Percentiles rank a stretch among this genome's conserved stretches.
These are phyloP conservation scores for Acipenser transmontanus DNA, from an alignment of 2,797 vertebrate genomes.

Conservation along the genomic window DNA sequence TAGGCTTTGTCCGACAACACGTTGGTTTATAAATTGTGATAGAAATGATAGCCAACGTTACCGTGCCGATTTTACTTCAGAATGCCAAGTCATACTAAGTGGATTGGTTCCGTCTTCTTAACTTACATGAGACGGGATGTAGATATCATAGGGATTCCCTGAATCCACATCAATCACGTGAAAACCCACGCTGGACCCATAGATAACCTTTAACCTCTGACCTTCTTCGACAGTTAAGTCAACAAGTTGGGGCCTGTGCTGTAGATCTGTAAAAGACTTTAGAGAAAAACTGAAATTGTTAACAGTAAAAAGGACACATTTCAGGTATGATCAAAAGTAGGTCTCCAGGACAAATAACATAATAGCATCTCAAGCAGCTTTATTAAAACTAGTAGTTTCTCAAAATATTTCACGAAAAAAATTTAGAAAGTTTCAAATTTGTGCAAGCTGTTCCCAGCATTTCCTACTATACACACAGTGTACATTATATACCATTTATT, in stretches of 20 bases:
- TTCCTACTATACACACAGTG: too few relatives aligned
- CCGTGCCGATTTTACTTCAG: neutral
- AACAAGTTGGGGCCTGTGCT: constrained; percentile 89
- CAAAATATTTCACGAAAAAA: too few relatives aligned
- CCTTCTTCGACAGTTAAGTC: constrained; percentile 97
- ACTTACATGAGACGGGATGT: constrained; percentile 94
- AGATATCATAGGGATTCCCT: constrained; percentile 96
- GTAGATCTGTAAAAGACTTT: constrained; percentile 96
- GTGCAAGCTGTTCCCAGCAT: too few relatives aligned
- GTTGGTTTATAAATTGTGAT: neutral
- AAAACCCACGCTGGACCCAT: constrained; percentile 93
- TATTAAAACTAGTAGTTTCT: too few relatives aligned
- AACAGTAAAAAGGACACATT: too few relatives aligned
- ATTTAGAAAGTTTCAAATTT: too few relatives aligned
- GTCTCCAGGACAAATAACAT: too few relatives aligned
- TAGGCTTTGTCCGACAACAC: too few relatives aligned
- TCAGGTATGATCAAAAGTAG: too few relatives aligned
- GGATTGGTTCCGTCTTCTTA: constrained; percentile 34
- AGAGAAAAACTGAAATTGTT: too few relatives aligned
- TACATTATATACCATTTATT: too few relatives aligned
- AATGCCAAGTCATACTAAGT: constrained; percentile 6
- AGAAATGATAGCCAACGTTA: neutral
- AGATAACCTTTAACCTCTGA: constrained; percentile 97
- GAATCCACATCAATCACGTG: constrained; percentile 97
- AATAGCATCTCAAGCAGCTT: too few relatives aligned